Base-by-base conservation (phyloP, 2,113 vertebrate species). In the Chloropsis hardwickii region DNA sequence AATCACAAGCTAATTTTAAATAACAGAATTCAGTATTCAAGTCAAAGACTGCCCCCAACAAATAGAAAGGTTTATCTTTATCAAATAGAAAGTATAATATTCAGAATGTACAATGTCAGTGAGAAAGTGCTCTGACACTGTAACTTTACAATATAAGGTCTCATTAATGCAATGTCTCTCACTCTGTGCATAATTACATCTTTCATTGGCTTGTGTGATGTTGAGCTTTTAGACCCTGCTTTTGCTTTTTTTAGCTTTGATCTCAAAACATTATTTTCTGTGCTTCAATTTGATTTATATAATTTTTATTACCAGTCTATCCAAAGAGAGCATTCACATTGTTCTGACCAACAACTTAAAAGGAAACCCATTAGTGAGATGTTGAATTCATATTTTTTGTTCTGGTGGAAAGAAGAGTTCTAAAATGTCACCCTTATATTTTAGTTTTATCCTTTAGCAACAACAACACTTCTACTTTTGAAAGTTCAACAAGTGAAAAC, bases 251-350 rank as follows among this genome's bases (percentile, higher is more conserved):
- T 64, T 27, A 76, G 21, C 28, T 69, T 93, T 93, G 45, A 65
- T 90, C 37, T 74, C 11, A 3, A 91, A 85, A 50, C n/a, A 54
- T 79, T 81, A 51, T 90, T 92, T 87, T 79, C 78, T 54, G 11
- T 58, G 33, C 31, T 77, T 80, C 58, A 35, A 10, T 88, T 79
- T 82, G 4, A 69, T 73, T 92, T 95, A 85, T 81, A n/a, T 50
- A 10, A n/a, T 77, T 95, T 94, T 96, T 92, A 77, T 94, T 92
- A 73, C 23, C 40, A 62, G 8, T 14, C 33, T 72, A 90, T 85
- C 58, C 53, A 92, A 95, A 95, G 0, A 4, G 9, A 80, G 10
- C 5, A 3, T 66, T 86, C 88, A 58, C 39, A 44, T 57, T 92
- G 25, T 83, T 65, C 71, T 80, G 50, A 77, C 19, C 4, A 8